phyloP scores from a whole-genome alignment of 64 coral and sea anemone species.

The Montipora efflorescens region DNA sequence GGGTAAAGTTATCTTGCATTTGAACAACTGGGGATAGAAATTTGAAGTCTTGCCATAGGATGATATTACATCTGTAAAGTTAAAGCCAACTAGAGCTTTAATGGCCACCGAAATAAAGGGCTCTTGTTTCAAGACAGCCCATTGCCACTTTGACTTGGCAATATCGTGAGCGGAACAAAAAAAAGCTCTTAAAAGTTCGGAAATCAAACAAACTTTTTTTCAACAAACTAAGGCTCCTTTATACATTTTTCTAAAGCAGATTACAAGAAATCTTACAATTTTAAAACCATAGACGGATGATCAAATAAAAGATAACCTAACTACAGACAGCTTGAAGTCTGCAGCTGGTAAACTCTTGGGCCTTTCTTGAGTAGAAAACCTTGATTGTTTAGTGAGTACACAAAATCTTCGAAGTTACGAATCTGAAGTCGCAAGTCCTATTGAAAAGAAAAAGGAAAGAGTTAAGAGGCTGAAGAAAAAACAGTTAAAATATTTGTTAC shows the following conservation, averaged over 20 bases:
- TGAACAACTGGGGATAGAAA: no score
- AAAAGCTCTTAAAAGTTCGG: background rate
- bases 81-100: no score
- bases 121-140: no score
- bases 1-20: no score
- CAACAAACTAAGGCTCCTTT: background rate
- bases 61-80: no score
- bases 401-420: conserved; percentile 92
- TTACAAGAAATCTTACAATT: background rate
- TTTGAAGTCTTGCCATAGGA: no score
- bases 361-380: conserved; percentile 95
- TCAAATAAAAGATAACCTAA: background rate
- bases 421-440: conserved; percentile 89
- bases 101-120: no score
- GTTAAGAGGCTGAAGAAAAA: background rate
- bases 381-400: conserved; percentile 97
- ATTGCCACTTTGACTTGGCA: no score
- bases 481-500: no score
- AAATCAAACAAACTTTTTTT: background rate
- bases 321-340: conserved; percentile 88
- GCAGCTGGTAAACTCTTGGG: conserved; percentile 88
- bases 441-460: background rate
- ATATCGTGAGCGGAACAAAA: no score
- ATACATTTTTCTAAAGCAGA: background rate
- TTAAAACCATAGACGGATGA: background rate